phyloP scores from a whole-genome alignment of 1,140 invertebrate species.

The Bombus sylvicola region DNA sequence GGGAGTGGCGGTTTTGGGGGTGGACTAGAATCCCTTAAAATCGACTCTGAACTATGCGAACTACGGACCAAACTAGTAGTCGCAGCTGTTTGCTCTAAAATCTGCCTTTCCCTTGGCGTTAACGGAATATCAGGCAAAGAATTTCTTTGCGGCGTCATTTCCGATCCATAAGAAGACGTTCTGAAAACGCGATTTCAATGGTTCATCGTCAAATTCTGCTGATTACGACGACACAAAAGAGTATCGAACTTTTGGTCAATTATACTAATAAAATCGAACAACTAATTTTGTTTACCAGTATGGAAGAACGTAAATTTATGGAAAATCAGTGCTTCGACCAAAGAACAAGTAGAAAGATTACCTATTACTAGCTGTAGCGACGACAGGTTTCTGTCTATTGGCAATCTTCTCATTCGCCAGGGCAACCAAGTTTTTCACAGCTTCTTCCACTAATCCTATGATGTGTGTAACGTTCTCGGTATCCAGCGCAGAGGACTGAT shows the following conservation, averaged over 20 bases:
- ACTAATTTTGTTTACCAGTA: too few species aligned
- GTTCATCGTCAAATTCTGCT: background rate
- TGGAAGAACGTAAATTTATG: background rate
- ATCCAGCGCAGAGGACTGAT: conserved; percentile 86
- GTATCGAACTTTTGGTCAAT: background rate
- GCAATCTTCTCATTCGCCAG: conserved; percentile 87
- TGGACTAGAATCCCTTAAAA: conserved; percentile 86
- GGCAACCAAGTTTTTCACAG: conserved; percentile 89
- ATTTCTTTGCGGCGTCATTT: conserved; percentile 84
- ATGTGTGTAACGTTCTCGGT: conserved; percentile 90
- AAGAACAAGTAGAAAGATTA: conserved; percentile 35
- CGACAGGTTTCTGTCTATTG: conserved; percentile 82
- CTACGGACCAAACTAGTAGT: conserved; percentile 84
- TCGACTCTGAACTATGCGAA: conserved; percentile 90
- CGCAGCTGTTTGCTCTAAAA: conserved; percentile 86
- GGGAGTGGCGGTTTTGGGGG: conserved; percentile 95
- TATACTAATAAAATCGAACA: background rate
- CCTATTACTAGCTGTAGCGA: conserved; percentile 79
- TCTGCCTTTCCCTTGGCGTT: conserved; percentile 89
- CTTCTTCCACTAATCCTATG: conserved; percentile 89
- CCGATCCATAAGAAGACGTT: conserved; percentile 79
- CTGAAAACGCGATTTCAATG: conserved; percentile 63
- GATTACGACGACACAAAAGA: conserved; percentile 27
- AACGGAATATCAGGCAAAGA: conserved; percentile 92
- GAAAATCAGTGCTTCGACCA: background rate